Evolutionary conservation across 2,113 vertebrate species (phyloP).

Genomic region (Zapus hudsonius): DNA sequence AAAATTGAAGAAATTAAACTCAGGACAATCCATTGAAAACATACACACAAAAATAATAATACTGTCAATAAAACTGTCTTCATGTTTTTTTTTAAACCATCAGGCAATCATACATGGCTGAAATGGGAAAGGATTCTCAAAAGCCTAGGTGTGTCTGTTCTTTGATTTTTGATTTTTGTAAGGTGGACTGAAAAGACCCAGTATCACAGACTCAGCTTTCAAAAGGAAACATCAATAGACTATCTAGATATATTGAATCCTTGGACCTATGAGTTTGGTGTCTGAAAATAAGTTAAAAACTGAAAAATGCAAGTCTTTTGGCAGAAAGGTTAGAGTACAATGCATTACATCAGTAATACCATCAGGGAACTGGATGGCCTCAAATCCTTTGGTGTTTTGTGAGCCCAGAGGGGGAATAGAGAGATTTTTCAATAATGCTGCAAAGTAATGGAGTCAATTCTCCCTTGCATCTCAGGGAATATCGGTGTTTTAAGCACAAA

Average conservation of each 20-base stretch:
- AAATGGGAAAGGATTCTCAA: background rate
- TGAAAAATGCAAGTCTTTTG: conserved; percentile 23
- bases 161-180: background rate
- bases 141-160: background rate
- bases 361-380: background rate
- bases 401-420: conserved; percentile 46
- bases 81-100: background rate
- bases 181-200: background rate
- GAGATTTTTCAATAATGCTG: conserved; percentile 49
- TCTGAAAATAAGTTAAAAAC: background rate
- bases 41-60: background rate
- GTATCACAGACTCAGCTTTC: background rate
- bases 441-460: conserved; percentile 56
- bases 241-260: conserved; percentile 4
- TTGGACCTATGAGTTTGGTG: background rate
- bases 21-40: background rate
- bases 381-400: background rate
- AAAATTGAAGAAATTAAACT: too few relatives aligned
- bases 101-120: background rate
- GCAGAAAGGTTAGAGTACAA: background rate
- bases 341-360: conserved; percentile 14
- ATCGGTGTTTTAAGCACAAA: conserved; percentile 56
- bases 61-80: background rate
- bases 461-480: conserved; percentile 38
- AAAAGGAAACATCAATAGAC: conserved; percentile 39